These are phyloP conservation scores for Plectrocnemia conspersa DNA, from an alignment of 1,140 invertebrate species.

Conservation along the genomic window DNA sequence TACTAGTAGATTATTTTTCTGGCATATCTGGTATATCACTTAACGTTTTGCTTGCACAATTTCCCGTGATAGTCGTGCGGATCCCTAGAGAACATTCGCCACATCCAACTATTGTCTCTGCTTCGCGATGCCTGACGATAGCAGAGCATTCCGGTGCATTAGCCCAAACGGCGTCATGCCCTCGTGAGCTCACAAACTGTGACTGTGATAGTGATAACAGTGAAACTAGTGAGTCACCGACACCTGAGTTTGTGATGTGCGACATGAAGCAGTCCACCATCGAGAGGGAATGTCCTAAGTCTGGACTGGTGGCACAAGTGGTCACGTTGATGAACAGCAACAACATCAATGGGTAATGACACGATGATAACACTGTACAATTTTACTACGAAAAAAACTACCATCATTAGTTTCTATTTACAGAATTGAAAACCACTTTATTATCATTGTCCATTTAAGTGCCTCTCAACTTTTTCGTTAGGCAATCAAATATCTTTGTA, in stretches of 20 bases:
- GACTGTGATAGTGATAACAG: not conserved
- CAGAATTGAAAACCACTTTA: too few relatives aligned
- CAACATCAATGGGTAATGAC: conserved; percentile 48
- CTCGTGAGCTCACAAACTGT: not conserved
- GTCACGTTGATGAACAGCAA: conserved; percentile 51
- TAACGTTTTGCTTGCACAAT: too few relatives aligned
- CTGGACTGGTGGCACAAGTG: conserved; percentile 50
- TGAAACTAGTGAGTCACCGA: not conserved
- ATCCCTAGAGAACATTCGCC: too few relatives aligned
- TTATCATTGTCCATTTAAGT: too few relatives aligned
- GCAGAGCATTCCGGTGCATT: conserved; percentile 8
- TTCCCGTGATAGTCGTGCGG: too few relatives aligned
- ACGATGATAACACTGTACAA: too few relatives aligned
- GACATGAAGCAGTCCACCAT: conserved; percentile 12
- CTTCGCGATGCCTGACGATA: conserved; percentile 23
- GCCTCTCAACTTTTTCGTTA: too few relatives aligned
- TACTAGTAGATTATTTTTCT: too few relatives aligned
- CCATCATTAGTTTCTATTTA: too few relatives aligned
- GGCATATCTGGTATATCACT: too few relatives aligned
- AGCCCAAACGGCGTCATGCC: conserved; percentile 9
- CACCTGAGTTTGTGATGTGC: not conserved
- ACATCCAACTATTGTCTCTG: conserved; percentile 30
- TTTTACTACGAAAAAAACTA: too few relatives aligned
- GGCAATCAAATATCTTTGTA: too few relatives aligned
- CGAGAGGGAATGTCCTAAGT: conserved; percentile 45